Conservation (phyloP, 2,113 vertebrate species). For the Mandrillus leucophaeus region DNA sequence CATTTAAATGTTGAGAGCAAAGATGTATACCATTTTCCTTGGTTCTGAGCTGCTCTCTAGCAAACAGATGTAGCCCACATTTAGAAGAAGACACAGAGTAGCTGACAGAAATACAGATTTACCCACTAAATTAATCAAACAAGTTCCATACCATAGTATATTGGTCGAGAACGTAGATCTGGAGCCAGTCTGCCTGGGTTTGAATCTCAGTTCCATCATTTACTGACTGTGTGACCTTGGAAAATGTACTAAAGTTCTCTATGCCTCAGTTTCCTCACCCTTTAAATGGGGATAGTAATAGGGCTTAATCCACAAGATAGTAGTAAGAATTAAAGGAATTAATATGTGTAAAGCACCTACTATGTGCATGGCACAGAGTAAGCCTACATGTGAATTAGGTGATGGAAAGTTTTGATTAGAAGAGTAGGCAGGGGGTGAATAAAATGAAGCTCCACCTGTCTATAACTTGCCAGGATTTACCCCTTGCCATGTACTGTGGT, state of each 20-base stretch:
- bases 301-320: background rate
- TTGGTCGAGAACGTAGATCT: background rate
- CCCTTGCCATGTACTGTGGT: background rate
- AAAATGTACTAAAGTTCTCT: background rate
- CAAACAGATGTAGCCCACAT: background rate
- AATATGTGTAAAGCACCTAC: background rate
- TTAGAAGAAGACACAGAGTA: background rate
- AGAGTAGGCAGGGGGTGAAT: background rate
- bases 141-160: background rate
- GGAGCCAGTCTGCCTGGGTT: background rate
- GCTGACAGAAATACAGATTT: conserved; percentile 25
- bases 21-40: background rate
- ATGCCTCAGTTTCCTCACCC: background rate
- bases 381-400: background rate
- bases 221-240: background rate
- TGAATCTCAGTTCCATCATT: background rate
- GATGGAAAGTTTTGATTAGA: background rate
- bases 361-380: background rate
- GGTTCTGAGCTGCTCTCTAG: background rate
- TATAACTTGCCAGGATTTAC: conserved; percentile 22
- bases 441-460: background rate
- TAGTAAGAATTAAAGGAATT: conserved; percentile 1
- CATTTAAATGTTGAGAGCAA: background rate
- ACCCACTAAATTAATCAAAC: background rate
- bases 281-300: background rate